These are phyloP conservation scores for Eretmocerus hayati DNA, from an alignment of 2,888 invertebrate genomes.

Conservation along the genomic window DNA sequence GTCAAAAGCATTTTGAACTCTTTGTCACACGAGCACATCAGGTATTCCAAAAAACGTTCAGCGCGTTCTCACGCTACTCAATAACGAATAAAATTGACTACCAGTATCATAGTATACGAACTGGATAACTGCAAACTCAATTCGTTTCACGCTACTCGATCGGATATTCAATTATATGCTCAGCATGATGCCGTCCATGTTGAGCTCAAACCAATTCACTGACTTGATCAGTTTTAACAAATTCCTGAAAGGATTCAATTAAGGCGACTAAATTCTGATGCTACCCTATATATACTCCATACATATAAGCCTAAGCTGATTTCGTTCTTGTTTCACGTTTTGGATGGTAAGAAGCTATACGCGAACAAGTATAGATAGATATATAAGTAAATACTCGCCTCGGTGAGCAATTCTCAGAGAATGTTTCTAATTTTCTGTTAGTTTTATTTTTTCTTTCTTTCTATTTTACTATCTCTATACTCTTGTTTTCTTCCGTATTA, in stretches of 20 bases:
- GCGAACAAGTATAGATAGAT: background rate
- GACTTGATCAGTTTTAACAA: background rate
- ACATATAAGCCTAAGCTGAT: background rate
- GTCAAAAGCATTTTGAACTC: no score
- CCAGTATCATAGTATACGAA: no score
- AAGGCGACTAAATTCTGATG: background rate
- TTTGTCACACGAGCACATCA: no score
- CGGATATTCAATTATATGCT: background rate
- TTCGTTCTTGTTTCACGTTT: background rate
- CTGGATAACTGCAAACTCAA: no score
- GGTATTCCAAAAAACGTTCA: no score
- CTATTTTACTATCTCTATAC: background rate
- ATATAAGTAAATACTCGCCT: no score
- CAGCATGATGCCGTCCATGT: background rate
- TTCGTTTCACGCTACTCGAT: no score
- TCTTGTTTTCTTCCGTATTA: no score
- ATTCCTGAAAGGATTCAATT: background rate
- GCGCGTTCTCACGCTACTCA: no score
- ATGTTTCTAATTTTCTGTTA: constrained; percentile 2
- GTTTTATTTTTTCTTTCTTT: constrained; percentile 5
- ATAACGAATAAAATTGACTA: no score
- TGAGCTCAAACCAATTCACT: background rate
- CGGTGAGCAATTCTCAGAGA: constrained; percentile 10
- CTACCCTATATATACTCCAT: no score
- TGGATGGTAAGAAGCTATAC: no score